Evolutionary conservation across 2,888 invertebrate genomes (phyloP).

Genomic region (Drosophila neoperkinsi): DNA sequence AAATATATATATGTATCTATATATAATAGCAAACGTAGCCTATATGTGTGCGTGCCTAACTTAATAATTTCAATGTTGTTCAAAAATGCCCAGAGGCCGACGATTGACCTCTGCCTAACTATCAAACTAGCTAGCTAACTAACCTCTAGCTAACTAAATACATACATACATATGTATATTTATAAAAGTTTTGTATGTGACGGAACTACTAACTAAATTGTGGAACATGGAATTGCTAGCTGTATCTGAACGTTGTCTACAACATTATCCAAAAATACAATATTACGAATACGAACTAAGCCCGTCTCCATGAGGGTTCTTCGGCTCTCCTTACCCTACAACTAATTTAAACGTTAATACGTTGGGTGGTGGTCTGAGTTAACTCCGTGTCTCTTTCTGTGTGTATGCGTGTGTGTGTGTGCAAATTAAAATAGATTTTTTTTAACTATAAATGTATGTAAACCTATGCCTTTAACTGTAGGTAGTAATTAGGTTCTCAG

Average conservation of each 20-base stretch:
- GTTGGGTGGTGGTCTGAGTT: conserved; percentile 73
- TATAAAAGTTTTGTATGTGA: conserved; percentile 20
- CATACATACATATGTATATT: background rate
- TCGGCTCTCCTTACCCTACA: conserved; percentile 43
- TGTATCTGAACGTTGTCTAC: conserved; percentile 68
- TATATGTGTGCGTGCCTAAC: conserved; percentile 56
- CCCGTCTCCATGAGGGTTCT: conserved; percentile 29
- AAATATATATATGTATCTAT: background rate
- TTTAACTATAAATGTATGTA: conserved; percentile 34
- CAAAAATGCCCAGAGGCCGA: conserved; percentile 67
- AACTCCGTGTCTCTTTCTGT: conserved; percentile 32
- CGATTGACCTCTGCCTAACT: conserved; percentile 53
- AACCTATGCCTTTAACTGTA: conserved; percentile 74
- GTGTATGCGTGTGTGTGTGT: conserved; percentile 18
- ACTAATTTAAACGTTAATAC: conserved; percentile 70
- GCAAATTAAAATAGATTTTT: conserved; percentile 34
- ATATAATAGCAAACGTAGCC: conserved; percentile 38
- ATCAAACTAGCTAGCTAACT: conserved; percentile 42
- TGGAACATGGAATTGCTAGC: conserved; percentile 81
- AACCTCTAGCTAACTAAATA: conserved; percentile 32
- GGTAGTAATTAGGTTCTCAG: conserved; percentile 84
- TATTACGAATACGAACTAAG: conserved; percentile 57
- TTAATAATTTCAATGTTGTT: conserved; percentile 71
- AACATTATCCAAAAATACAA: conserved; percentile 66
- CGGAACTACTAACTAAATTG: conserved; percentile 58